Evolutionary conservation across 1,140 invertebrate genomes (phyloP), one percentile per base, ranked within the genome.

Genomic region (Mya arenaria): DNA sequence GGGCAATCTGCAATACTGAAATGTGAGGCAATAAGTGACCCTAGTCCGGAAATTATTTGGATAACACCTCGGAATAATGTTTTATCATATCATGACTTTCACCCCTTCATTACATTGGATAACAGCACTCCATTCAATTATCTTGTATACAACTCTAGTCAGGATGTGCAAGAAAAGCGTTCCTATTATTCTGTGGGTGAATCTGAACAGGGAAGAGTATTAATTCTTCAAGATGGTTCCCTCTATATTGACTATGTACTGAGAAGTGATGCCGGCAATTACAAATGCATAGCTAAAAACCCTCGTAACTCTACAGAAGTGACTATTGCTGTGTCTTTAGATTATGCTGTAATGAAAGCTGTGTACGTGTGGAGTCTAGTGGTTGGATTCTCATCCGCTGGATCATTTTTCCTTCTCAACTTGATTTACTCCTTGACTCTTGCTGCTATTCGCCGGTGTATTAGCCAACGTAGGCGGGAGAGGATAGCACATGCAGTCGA

Each of bases 261-360:
- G 0, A 94, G 97, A 75, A 94, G 95, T 77, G 97, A 98, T 92
- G 96, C 96, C 84, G 98, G 98, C n/a, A 93, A 95, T 48, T 99
- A 98, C 92, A 95, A 95, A 48, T 99, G 98, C 90, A 95, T 96
- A 87, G 97, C 96, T 19, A 95, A 95, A 75, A 98, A 98, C 93
- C 95, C 96, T 15, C 94, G 96, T 63, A 95, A 95, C 39, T 98
- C 97, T 90, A 92, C 94, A 17, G 89, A 90, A 19, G 74, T 87
- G n/a, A 74, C 84, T 4, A 90, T 91, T 30, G 81, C 58, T 32
- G 30, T 92, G 8, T 62, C 39, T 15, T 75, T 91, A 13, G 86
- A 90, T 72, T 87, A 89, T 56, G 39, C 23, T 4, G 39, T 89
- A 25, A 95, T 97, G 93, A 95, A 95, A 86, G 95, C 96, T 73